Evolutionary conservation across 2,113 vertebrate species (phyloP).

Genomic region (Mustelus asterias): DNA sequence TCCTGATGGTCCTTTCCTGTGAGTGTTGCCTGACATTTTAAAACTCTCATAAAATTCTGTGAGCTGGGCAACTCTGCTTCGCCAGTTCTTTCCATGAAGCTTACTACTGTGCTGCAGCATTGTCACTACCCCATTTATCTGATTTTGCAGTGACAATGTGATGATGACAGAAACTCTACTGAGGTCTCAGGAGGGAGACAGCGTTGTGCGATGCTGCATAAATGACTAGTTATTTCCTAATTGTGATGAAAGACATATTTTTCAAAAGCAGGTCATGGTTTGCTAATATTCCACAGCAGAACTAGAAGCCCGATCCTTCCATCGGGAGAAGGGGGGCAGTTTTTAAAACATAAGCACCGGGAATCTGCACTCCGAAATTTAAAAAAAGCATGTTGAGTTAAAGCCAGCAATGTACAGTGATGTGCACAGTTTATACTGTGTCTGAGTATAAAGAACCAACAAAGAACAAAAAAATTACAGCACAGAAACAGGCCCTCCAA

Average conservation of each 20-base stretch:
- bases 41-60: too few species aligned
- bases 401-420: not conserved
- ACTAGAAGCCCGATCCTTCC: not conserved
- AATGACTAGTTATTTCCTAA: not conserved
- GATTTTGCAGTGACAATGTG: not conserved
- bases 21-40: not conserved
- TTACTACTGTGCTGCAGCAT: not conserved
- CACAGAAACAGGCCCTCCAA: too few species aligned
- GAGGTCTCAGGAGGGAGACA: not conserved
- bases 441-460: too few species aligned
- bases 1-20: not conserved
- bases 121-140: not conserved
- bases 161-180: not conserved
- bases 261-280: constrained; percentile 2
- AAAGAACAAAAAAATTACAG: too few species aligned
- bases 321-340: not conserved
- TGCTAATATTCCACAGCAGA: not conserved
- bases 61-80: too few species aligned
- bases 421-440: not conserved
- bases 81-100: not conserved
- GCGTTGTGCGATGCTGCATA: not conserved
- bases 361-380: not conserved
- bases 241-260: not conserved
- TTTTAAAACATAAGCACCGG: not conserved
- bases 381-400: not conserved